Evolutionary conservation across 2,113 vertebrate species (phyloP), one percentile per base, ranked within the genome.

Genomic region (Notarius lentiginosus): DNA sequence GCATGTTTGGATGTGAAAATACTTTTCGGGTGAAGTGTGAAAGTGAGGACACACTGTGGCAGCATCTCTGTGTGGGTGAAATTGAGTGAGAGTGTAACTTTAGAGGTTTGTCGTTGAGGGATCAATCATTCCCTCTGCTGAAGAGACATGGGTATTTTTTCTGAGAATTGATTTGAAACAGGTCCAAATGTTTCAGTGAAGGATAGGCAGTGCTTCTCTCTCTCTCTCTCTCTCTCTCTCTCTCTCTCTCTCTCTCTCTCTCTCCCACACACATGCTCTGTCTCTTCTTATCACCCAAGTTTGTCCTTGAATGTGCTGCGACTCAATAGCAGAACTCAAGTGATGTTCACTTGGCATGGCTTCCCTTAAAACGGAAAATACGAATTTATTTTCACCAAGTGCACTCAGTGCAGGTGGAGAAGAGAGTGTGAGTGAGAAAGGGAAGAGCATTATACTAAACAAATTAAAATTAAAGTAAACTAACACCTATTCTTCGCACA

Each of bases 301-400:
- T 94, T 93, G 94, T 90, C 90, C 90, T 94, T 90, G 93, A 92
- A 93, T 93, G 92, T 94, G 91, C 91, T 87, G 91, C 87, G 89
- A 90, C 79, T 85, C 90, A 85, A 90, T 89, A 90, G 90, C 90
- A 92, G 90, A 92, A 89, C 91, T 87, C 88, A 27, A 53, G 89
- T 83, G 63, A 83, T 72, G 76, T 56, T 82, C 41, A 68, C 56
- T 87, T 68, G 27, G 17, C 49, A 11, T n/a, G 68, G 56, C 79
- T 63, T 72, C 68, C 24, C 18, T 53, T 89, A 72, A 61, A 70
- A 87, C 63, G 24, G 51, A 27, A 77, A 77, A 77, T 17, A 51
- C 0, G 73, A 61, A 9, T 61, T 81, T 79, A 53, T 79, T 77
- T 27, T 79, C 51, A 18, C 79, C 56, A 61, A 60, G 20, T 60